These are phyloP conservation scores for Podabrus alpinus DNA, from an alignment of 2,888 invertebrate genomes.

Conservation along the genomic window DNA sequence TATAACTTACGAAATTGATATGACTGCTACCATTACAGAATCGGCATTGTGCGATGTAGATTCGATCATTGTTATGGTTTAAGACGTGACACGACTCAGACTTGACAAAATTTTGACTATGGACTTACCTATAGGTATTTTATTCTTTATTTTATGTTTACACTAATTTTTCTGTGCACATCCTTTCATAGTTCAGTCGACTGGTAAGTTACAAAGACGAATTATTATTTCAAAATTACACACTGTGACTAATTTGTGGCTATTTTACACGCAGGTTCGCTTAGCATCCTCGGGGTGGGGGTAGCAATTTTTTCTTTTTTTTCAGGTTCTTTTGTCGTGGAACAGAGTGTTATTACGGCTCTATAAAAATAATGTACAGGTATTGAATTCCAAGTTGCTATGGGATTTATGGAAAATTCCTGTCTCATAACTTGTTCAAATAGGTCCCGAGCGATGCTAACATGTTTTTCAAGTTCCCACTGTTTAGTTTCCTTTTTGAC, in stretches of 20 bases:
- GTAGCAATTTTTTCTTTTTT: too few species aligned
- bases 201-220: not conserved
- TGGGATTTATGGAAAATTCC: too few species aligned
- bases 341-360: too few species aligned
- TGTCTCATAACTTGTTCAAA: too few species aligned
- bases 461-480: too few species aligned
- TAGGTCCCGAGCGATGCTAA: too few species aligned
- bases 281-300: too few species aligned
- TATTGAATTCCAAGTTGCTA: too few species aligned
- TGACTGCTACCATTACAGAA: constrained; percentile 13
- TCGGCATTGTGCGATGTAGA: constrained; percentile 46
- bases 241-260: not conserved
- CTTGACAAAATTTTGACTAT: not conserved
- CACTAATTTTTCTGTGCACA: not conserved
- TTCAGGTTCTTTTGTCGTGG: too few species aligned
- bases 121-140: not conserved
- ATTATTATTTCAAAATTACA: not conserved
- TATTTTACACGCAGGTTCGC: too few species aligned
- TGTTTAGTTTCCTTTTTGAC: too few species aligned
- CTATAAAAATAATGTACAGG: too few species aligned
- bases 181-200: not conserved
- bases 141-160: not conserved
- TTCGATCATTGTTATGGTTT: constrained; percentile 52
- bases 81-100: constrained; percentile 32
- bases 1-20: constrained; percentile 4